These are phyloP conservation scores for Nephrotoma flavescens DNA, from an alignment of 2,888 invertebrate genomes.

Conservation along the genomic window DNA sequence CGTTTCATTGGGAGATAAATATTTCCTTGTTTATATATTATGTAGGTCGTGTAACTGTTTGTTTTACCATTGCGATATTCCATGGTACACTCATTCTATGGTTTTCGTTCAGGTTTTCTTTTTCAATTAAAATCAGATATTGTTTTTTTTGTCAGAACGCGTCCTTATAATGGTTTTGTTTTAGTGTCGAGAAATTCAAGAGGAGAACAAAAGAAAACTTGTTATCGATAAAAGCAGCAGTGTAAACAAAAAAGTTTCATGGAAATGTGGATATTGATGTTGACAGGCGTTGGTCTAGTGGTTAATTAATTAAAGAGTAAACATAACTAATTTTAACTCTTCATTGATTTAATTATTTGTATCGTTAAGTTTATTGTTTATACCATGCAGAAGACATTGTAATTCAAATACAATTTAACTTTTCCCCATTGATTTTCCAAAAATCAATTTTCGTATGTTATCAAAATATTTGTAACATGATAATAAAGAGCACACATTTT, in stretches of 20 bases:
- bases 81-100: not conserved
- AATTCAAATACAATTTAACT: too few species aligned
- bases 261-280: not conserved
- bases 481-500: too few species aligned
- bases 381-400: too few species aligned
- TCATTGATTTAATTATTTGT: too few species aligned
- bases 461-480: too few species aligned
- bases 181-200: not conserved
- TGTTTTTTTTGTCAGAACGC: not conserved
- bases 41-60: not conserved
- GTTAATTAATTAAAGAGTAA: not conserved
- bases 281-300: not conserved
- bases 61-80: not conserved
- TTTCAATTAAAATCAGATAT: not conserved
- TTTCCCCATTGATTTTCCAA: too few species aligned
- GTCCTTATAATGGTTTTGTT: not conserved
- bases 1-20: not conserved
- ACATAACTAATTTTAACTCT: too few species aligned
- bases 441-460: too few species aligned
- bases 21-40: not conserved
- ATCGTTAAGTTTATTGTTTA: too few species aligned
- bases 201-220: not conserved
- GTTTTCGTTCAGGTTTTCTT: not conserved
- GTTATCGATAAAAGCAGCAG: not conserved
- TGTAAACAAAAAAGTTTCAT: not conserved